Base-by-base conservation (phyloP, 1,140 invertebrate genomes). In the Eufriesea mexicana region DNA sequence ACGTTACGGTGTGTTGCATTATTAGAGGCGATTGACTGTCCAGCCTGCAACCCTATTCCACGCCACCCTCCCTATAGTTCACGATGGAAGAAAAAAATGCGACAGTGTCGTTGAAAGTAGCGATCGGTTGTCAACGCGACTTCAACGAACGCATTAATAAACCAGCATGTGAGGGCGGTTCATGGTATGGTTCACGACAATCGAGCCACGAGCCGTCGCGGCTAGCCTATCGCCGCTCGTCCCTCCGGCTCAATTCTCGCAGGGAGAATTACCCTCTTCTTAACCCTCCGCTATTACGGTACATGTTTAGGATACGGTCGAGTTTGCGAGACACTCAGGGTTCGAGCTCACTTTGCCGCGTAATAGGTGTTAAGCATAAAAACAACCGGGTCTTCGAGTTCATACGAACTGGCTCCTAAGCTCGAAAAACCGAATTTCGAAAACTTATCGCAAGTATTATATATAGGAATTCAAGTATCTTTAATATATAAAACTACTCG, bases 81-180 rank as follows among this genome's bases (percentile, higher is more conserved):
- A 35, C 23, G 14, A 45, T 35, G 10, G 20, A 4, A 51, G 8
- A 68, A 45, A 68, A 71, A 71, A 16, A 20, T 20, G 23, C 23
- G 66, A 12, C 18, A 61, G 54, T 20, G 71, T n/a, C 71, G 79
- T 74, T 64, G 70, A 73, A 74, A 66, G 70, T 28, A 62, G 25
- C 79, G 59, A 74, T 74, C 79, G 79, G 71, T 81, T 81, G 79
- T 81, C 79, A 74, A 55, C 79, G 70, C 79, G 61, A 81, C 79
- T 74, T 81, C 70, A 72, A 28, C 18, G 70, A 51, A 23, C 49
- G 49, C 79, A 74, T 81, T 81, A 81, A 81, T 81, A 81, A 81
- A 74, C 35, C 71, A 81, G 71, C 49, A 20, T 47, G 47, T 42
- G 61, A 59, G 57, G n/a, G n/a, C n/a, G n/a, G n/a, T 61, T 25